Evolutionary conservation across 2,888 invertebrate genomes (phyloP).

Genomic region (Orthonychiurus folsomi): DNA sequence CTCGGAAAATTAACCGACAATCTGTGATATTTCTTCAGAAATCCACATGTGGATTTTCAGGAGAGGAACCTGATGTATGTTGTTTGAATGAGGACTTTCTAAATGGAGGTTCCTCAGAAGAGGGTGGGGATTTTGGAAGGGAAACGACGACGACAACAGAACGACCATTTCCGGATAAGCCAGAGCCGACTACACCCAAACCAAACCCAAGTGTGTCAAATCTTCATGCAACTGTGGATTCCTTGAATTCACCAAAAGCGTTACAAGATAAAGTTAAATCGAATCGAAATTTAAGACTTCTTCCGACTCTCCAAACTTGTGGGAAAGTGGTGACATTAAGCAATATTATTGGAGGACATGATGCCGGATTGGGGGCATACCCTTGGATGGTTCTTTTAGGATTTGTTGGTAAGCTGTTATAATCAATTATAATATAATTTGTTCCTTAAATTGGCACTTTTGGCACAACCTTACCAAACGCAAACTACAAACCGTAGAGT

Average conservation of each 20-base stretch:
- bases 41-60: constrained; percentile 16
- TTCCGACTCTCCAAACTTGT: constrained; percentile 17
- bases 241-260: neutral
- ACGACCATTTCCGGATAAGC: neutral
- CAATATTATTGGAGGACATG: constrained; percentile 55
- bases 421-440: neutral
- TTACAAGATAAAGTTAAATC: neutral
- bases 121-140: too few species aligned
- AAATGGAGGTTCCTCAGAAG: too few species aligned
- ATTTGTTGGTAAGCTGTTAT: neutral
- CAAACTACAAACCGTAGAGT: neutral
- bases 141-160: neutral
- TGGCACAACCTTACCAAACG: too few species aligned
- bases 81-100: constrained; percentile 14
- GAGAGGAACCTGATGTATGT: constrained; percentile 16
- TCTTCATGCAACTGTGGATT: neutral
- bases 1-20: constrained; percentile 2
- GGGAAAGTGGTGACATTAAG: constrained; percentile 13
- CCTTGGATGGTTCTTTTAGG: constrained; percentile 24
- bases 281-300: constrained; percentile 19
- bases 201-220: neutral
- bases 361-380: constrained; percentile 44
- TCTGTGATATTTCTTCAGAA: constrained; percentile 17
- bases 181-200: neutral
- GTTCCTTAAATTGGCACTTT: too few species aligned